Percentiles rank a stretch among this genome's conserved stretches.
phyloP scores from a whole-genome alignment of 2,113 vertebrate genomes.

The Halichoerus grypus region DNA sequence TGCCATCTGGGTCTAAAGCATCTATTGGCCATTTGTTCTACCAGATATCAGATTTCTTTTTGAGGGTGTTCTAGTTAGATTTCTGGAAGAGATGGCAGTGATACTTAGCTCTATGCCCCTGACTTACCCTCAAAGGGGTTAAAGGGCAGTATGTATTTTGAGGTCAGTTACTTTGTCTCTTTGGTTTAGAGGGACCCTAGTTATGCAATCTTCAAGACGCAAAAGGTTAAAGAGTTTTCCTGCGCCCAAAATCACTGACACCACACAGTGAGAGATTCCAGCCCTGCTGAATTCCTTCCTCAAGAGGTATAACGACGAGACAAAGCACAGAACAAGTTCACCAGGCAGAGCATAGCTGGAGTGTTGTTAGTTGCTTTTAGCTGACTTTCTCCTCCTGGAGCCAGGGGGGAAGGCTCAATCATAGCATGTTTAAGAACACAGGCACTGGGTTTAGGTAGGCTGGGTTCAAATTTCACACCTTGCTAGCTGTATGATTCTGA shows the following conservation, averaged over 20 bases:
- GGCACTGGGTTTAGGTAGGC: background rate
- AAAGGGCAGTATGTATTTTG: background rate
- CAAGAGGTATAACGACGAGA: background rate
- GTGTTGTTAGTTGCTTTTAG: background rate
- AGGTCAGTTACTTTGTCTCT: conserved; percentile 44
- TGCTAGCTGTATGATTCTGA: conserved; percentile 7
- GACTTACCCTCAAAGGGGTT: background rate
- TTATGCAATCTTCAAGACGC: background rate
- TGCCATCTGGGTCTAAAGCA: background rate
- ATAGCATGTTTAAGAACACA: background rate
- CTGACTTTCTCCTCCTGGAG: conserved; percentile 8
- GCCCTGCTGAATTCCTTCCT: background rate
- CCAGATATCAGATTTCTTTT: conserved; percentile 41
- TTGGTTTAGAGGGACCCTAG: conserved; percentile 5
- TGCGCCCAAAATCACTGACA: background rate
- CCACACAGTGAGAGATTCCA: background rate
- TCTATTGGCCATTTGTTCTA: background rate
- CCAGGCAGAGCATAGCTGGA: background rate
- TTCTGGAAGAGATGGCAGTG: conserved; percentile 15
- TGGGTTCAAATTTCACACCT: background rate
- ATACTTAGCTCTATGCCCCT: background rate
- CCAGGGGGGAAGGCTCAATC: background rate
- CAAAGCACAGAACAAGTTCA: background rate
- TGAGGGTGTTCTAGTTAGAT: conserved; percentile 30
- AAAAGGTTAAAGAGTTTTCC: background rate